Evolutionary conservation across 2,888 invertebrate genomes (phyloP), one percentile per base, ranked within the genome.

Genomic region (Laspeyria flexula): DNA sequence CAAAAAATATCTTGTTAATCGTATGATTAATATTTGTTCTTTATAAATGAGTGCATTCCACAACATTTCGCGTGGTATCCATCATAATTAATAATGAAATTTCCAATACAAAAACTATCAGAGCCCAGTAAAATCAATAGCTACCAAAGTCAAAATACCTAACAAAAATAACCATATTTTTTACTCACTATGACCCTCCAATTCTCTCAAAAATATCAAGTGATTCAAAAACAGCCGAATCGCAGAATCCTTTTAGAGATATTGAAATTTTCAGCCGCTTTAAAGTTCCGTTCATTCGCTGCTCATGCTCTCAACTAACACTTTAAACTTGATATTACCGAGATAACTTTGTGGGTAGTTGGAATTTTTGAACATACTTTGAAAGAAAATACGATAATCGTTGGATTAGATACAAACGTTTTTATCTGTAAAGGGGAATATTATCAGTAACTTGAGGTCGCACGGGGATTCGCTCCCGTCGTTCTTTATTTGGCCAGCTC

Each of bases 171-270:
- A 7, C 0, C 15, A 0, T 21, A 43, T 64, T 59, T 47, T 52
- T 41, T 40, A 47, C 43, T 56, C 48, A 49, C 39, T 27, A 13
- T 15, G 12, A 45, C 56, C 41, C 55, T 51, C 50, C 48, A 62
- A 60, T 58, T 57, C 58, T 46, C 62, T 65, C 39, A 53, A 61
- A 21, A 54, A 68, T 57, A 67, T 65, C 52, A 60, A 66, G 64
- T 59, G 60, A 57, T 66, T 68, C 62, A 64, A 65, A 71, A 71
- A 68, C 69, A 60, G 67, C 68, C 68, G 75, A 75, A 67, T 73
- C 57, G 63, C 59, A 47, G 60, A 71, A 76, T 71, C 77, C 77
- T 75, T 78, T 78, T 74, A 76, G 65, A 64, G 66, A 71, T 75
- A 78, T 77, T 73, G 73, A 71, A 75, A 70, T 68, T 75, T 72